A percentile compares a stretch with the other conserved stretches of the same genome.
phyloP scores from a whole-genome alignment of 2,113 vertebrate species.

The Triplophysa dalaica region DNA sequence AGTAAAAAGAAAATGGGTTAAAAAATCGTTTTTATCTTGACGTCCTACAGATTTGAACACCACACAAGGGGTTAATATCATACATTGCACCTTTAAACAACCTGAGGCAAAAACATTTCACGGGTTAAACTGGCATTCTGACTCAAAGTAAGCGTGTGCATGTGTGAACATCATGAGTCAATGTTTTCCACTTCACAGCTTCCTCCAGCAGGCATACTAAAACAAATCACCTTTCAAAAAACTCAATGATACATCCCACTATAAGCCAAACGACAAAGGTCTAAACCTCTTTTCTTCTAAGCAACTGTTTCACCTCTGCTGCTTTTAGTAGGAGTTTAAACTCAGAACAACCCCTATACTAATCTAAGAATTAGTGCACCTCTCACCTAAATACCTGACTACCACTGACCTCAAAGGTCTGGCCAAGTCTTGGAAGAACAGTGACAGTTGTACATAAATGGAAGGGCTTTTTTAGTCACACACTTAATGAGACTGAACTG shows the following conservation, averaged over 20 bases:
- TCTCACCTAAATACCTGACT: conserved; percentile 17
- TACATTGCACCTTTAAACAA: background rate
- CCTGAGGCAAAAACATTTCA: background rate
- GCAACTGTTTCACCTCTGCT: conserved; percentile 19
- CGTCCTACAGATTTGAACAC: no score
- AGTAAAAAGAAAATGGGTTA: no score
- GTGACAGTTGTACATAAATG: no score
- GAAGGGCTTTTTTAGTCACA: conserved; percentile 4
- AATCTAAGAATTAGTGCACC: conserved; percentile 30
- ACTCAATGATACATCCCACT: background rate
- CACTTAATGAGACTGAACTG: background rate
- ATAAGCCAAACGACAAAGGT: background rate
- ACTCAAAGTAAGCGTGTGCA: conserved; percentile 17
- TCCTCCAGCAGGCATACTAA: conserved; percentile 9
- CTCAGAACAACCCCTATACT: conserved; percentile 8
- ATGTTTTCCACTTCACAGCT: conserved; percentile 18
- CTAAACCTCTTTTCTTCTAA: conserved; percentile 14
- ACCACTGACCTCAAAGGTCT: background rate
- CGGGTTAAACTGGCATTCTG: background rate
- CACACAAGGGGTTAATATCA: no score
- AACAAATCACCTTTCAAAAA: conserved; percentile 15
- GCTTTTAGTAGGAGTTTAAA: background rate
- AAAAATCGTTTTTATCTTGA: no score
- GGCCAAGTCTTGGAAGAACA: background rate
- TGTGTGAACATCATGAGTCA: conserved; percentile 28